Percentiles rank a stretch among this genome's conserved stretches.
Evolutionary conservation across 2,113 vertebrate genomes (phyloP).

Genomic region (Atrichornis clamosus): DNA sequence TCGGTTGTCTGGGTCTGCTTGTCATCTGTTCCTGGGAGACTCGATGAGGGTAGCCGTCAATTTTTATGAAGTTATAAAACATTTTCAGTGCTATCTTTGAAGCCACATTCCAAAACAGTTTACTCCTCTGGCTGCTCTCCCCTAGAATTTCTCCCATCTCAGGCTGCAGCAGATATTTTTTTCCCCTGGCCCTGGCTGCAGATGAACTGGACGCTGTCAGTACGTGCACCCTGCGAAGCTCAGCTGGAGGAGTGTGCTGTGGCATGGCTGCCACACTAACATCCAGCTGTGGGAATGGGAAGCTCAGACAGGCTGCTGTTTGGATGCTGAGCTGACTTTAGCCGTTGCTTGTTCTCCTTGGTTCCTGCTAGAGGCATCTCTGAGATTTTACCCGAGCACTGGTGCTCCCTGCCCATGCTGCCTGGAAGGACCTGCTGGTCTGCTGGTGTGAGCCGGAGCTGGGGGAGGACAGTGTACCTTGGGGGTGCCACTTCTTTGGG

Average conservation of each 20-base stretch:
- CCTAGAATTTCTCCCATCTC: background rate
- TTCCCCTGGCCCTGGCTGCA: background rate
- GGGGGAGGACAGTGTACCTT: background rate
- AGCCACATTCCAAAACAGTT: background rate
- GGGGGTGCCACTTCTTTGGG: background rate
- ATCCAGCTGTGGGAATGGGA: background rate
- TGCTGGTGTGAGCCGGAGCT: background rate
- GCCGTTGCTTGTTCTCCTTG: background rate
- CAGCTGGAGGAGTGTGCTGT: accelerated
- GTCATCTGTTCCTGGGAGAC: background rate
- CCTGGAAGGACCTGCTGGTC: background rate
- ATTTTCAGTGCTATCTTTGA: background rate
- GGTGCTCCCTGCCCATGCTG: background rate
- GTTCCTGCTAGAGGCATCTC: background rate
- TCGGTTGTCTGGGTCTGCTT: background rate
- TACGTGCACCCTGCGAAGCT: background rate
- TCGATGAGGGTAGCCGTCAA: background rate
- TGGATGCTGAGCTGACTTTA: background rate
- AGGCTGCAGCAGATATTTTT: background rate
- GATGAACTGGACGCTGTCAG: background rate
- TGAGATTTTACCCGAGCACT: background rate
- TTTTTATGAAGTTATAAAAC: background rate
- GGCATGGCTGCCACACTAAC: background rate
- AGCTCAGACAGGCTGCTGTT: background rate
- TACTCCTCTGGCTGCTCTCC: background rate